Conservation (phyloP, 1,140 invertebrate species). For the Pseudomyrmex pallidus region DNA sequence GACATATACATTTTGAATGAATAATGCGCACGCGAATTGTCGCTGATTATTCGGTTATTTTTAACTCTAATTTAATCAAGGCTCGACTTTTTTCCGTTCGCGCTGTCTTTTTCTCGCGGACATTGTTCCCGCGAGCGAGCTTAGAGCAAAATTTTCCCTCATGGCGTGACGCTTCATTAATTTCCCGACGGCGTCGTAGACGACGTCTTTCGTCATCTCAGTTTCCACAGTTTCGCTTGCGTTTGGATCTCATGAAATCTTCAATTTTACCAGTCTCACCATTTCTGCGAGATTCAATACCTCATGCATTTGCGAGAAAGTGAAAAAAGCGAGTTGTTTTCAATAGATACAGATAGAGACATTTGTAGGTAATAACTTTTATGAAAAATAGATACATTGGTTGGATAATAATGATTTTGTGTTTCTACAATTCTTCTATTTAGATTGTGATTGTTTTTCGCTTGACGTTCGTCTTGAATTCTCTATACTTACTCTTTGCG, state of each 20-base stretch:
- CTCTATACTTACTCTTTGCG: too few species aligned
- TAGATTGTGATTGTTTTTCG: background rate
- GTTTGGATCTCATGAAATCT: slow-evolving; percentile 1
- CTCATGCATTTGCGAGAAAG: slow-evolving; percentile 17
- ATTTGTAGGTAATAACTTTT: too few species aligned
- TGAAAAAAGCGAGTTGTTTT: slow-evolving; percentile 10
- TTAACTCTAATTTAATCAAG: slow-evolving; percentile 58
- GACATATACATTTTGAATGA: slow-evolving; percentile 23
- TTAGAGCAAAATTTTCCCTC: slow-evolving; percentile 59
- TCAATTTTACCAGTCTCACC: slow-evolving; percentile 22
- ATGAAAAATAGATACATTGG: background rate
- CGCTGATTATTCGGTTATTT: slow-evolving; percentile 51
- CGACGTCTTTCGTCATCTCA: slow-evolving; percentile 18
- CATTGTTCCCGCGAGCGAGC: slow-evolving; percentile 33
- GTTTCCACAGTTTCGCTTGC: slow-evolving; percentile 3
- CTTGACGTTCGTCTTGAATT: background rate
- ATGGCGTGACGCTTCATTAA: slow-evolving; percentile 73
- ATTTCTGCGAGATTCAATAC: background rate
- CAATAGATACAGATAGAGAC: background rate
- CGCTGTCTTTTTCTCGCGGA: background rate
- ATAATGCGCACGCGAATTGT: slow-evolving; percentile 20
- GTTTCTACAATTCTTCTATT: background rate
- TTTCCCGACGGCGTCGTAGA: slow-evolving; percentile 64
- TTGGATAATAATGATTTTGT: background rate
- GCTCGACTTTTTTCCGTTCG: background rate